Percentiles rank a stretch among this genome's conserved stretches.
Conservation (phyloP, 2,113 vertebrate species). For the Microtus montanus region DNA sequence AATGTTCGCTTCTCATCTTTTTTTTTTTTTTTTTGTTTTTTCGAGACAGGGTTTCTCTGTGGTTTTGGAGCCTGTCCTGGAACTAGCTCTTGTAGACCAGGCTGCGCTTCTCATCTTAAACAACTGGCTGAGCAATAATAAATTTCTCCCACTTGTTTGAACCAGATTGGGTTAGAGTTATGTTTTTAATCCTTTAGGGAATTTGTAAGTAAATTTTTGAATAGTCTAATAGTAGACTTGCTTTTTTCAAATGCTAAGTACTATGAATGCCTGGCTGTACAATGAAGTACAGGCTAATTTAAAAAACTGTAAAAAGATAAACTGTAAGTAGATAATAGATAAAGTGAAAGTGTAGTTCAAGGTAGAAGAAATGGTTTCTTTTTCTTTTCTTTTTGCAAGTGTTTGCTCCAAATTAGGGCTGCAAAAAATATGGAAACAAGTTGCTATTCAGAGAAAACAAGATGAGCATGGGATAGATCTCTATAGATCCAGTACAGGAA, state of each 20-base stretch:
- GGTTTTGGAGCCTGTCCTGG: too few relatives aligned
- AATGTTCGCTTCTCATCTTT: neutral
- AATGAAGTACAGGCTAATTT: neutral
- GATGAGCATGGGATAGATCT: neutral
- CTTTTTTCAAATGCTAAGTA: conserved; percentile 32
- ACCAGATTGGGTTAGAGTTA: conserved; percentile 20
- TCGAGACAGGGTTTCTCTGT: too few relatives aligned
- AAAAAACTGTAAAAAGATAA: neutral
- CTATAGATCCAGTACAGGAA: conserved; percentile 2
- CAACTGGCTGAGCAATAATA: neutral
- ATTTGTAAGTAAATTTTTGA: conserved; percentile 33
- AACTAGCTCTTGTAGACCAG: too few relatives aligned
- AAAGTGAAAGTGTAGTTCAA: conserved; percentile 33
- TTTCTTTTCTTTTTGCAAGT: conserved; percentile 47
- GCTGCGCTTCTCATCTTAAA: conserved; percentile 29
- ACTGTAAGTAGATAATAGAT: neutral
- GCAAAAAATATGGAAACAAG: conserved; percentile 10
- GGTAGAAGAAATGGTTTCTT: conserved; percentile 50
- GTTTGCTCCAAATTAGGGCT: conserved; percentile 48
- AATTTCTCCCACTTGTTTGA: conserved; percentile 2
- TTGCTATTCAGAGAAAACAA: neutral
- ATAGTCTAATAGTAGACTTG: neutral
- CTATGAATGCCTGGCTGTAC: neutral
- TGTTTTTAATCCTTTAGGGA: neutral
- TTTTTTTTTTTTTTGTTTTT: too few relatives aligned